Evolutionary conservation across 2,113 vertebrate species (phyloP).

Genomic region (Prunella himalayana): DNA sequence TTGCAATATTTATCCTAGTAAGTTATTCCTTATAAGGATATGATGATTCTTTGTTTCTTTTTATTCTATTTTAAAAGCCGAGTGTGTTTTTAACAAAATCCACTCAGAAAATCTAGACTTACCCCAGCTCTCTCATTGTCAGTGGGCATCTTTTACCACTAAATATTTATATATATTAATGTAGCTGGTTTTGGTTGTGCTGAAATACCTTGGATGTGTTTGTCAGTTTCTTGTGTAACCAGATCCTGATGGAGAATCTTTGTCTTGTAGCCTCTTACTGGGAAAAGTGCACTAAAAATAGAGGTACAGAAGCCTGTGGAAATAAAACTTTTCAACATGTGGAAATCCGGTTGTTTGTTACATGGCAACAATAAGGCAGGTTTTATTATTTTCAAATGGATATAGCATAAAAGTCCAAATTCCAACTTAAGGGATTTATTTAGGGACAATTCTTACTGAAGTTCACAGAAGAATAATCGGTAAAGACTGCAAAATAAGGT

Average conservation of each 20-base stretch:
- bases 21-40: not conserved
- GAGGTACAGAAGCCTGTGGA: not conserved
- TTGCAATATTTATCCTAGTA: not conserved
- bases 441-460: not conserved
- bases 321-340: not conserved
- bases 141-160: not conserved
- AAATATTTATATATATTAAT: not conserved
- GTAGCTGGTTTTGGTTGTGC: not conserved
- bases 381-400: not conserved
- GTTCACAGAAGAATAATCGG: not conserved
- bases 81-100: not conserved
- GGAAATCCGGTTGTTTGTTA: constrained; percentile 44
- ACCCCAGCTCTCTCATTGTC: not conserved
- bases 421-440: not conserved
- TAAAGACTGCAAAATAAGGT: not conserved
- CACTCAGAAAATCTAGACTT: not conserved
- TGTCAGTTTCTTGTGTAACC: not conserved
- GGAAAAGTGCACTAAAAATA: not conserved
- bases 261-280: not conserved
- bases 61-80: not conserved
- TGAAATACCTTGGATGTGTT: not conserved
- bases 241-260: not conserved
- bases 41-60: not conserved
- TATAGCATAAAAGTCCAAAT: not conserved
- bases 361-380: not conserved